Conservation (phyloP, 1,140 invertebrate species). For the Zaprionus africanus region DNA sequence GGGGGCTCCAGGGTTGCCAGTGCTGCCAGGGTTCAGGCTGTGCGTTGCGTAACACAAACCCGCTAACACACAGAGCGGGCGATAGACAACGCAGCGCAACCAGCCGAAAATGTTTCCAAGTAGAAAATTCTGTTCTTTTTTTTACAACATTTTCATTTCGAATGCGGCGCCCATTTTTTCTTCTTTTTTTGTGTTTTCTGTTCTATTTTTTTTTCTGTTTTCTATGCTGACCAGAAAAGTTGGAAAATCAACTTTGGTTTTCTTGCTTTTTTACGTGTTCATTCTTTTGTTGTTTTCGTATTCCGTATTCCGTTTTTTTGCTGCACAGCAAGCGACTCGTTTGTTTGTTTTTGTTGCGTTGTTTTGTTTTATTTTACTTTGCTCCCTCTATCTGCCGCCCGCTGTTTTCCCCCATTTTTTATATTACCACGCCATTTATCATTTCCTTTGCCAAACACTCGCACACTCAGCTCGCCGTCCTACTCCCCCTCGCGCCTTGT, state of each 20-base stretch:
- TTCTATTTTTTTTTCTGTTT: slow-evolving; percentile 18
- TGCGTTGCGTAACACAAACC: slow-evolving; percentile 59
- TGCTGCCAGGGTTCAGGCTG: slow-evolving; percentile 22
- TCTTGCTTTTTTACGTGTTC: slow-evolving; percentile 43
- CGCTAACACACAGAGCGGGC: slow-evolving; percentile 63
- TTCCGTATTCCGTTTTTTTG: slow-evolving; percentile 42
- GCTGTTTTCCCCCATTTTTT: slow-evolving; percentile 80
- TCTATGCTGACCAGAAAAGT: slow-evolving; percentile 66
- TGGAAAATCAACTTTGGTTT: slow-evolving; percentile 63
- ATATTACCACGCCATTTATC: slow-evolving; percentile 83
- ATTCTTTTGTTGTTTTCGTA: slow-evolving; percentile 40
- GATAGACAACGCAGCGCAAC: slow-evolving; percentile 31
- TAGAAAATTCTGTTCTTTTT: slow-evolving; percentile 62
- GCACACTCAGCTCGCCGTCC: slow-evolving; percentile 21
- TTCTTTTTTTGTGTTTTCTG: not conserved
- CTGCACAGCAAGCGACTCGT: slow-evolving; percentile 42
- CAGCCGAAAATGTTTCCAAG: slow-evolving; percentile 72
- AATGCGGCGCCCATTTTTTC: slow-evolving; percentile 75
- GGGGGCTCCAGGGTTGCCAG: slow-evolving; percentile 7
- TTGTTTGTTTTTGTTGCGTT: slow-evolving; percentile 55
- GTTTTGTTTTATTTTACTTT: slow-evolving; percentile 41
- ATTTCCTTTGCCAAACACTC: slow-evolving; percentile 76
- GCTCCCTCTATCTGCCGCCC: slow-evolving; percentile 62
- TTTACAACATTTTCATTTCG: slow-evolving; percentile 59
- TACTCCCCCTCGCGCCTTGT: slow-evolving; percentile 1